Percentiles rank a stretch among this genome's conserved stretches.
phyloP scores from a whole-genome alignment of 2,797 vertebrate species.

The Craterocephalus amniculus region DNA sequence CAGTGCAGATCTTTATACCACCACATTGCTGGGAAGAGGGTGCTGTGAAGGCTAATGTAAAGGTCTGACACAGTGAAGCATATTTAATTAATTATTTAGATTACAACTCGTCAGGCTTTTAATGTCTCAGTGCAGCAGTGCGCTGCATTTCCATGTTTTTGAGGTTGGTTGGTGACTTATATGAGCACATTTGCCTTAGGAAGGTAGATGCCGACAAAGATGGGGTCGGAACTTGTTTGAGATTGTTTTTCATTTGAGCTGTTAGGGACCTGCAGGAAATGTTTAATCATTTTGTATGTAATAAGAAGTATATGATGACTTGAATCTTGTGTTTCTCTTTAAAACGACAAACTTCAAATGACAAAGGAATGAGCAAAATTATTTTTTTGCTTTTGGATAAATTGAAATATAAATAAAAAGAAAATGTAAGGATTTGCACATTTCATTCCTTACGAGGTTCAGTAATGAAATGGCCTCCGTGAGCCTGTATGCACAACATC shows the following conservation, averaged over 20 bases:
- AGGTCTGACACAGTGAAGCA: conserved; percentile 62
- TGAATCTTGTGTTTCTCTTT: no score
- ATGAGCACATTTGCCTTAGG: conserved; percentile 48
- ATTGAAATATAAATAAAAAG: no score
- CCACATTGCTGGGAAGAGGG: conserved; percentile 18
- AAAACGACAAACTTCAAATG: no score
- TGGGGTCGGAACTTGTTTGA: conserved; percentile 31
- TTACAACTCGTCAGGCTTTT: conserved; percentile 72
- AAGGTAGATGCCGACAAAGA: conserved; percentile 34
- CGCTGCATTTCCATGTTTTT: conserved; percentile 55
- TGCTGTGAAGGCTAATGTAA: conserved; percentile 55
- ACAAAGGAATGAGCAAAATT: no score
- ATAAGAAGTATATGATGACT: neutral
- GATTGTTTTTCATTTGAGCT: conserved; percentile 42
- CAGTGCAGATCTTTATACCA: conserved; percentile 61
- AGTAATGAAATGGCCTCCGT: no score
- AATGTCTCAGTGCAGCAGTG: conserved; percentile 68
- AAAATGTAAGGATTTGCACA: no score
- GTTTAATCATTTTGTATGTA: neutral
- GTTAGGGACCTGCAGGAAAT: conserved; percentile 22
- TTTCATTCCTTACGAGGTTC: no score
- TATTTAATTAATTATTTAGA: conserved; percentile 82
- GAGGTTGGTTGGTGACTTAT: conserved; percentile 58
- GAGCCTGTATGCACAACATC: no score
- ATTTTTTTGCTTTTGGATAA: no score